phyloP scores from a whole-genome alignment of 2,888 invertebrate species.

The Brachyptera putata region DNA sequence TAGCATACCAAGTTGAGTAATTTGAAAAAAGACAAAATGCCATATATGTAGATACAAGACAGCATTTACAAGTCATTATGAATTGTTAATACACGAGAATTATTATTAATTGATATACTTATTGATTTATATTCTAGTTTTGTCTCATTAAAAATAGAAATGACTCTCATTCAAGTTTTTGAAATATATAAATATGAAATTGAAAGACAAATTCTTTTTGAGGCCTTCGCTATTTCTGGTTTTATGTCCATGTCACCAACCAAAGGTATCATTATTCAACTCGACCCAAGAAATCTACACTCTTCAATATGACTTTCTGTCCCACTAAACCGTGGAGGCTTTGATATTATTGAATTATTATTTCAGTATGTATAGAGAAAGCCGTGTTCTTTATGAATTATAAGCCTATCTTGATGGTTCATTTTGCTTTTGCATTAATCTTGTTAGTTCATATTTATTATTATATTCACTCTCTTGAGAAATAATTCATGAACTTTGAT shows the following conservation, averaged over 20 bases:
- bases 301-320: too few relatives aligned
- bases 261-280: too few relatives aligned
- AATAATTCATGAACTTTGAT: too few relatives aligned
- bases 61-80: neutral
- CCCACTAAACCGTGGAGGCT: too few relatives aligned
- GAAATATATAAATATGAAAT: neutral
- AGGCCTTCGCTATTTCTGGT: neutral
- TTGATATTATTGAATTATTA: too few relatives aligned
- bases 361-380: too few relatives aligned
- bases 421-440: too few relatives aligned
- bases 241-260: neutral
- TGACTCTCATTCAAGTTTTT: neutral
- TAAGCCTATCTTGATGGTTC: too few relatives aligned
- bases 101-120: conserved; percentile 7
- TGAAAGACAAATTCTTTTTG: neutral
- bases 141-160: neutral
- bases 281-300: too few relatives aligned
- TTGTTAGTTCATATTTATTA: too few relatives aligned
- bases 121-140: neutral
- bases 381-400: too few relatives aligned
- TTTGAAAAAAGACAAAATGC: neutral
- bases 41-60: conserved; percentile 5
- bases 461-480: too few relatives aligned
- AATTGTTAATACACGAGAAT: neutral
- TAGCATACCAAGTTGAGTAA: conserved; percentile 1